Base-by-base conservation (phyloP, 2,888 invertebrate genomes). In the Argyra leucocephala region DNA sequence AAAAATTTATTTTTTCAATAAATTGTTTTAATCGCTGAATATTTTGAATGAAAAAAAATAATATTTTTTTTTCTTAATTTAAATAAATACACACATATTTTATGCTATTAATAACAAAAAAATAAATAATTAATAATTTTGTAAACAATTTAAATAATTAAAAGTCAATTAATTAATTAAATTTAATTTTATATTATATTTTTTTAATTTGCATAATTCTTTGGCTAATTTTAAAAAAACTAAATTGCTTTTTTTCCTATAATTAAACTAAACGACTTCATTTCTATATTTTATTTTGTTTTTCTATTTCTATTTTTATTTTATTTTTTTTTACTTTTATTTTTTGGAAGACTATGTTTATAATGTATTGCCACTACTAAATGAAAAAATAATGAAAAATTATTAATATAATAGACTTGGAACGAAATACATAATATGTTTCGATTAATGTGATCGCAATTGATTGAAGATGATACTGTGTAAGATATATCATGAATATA, bases 401-500 rank as follows among this genome's bases (percentile, higher is more conserved):
- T 26, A 9, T 6, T 26, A 6, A 26, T 26, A 4, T 4, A 26
- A 26, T 26, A 26, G 9, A 26, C 26, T n/a, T n/a, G n/a, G 9
- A 26, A 26, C 4, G 26, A 6, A 6, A 26, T 26, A 6, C 26
- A 9, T 26, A 26, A 26, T 31, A 31, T 3, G 7, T 7, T 10
- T 2, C 9, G 7, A 31, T 31, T 26, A 26, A 26, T 31, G 3
- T 31, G 31, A 31, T 48, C n/a, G n/a, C n/a, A n/a, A n/a, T n/a
- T n/a, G 18, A 12, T 48, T 48, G 15, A 48, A 48, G n/a, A n/a
- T 48, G n/a, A 7, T 7, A 31, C 31, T 5, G 31, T 18, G 18
- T 48, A n/a, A 48, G 18, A 48, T 15, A 48, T 48, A 67, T 68
- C 68, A 86, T 70, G 85, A 84, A 78, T 85, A 85, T 71, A 85